phyloP scores from a whole-genome alignment of 2,888 invertebrate species.

The Eurytoma adleriae region DNA sequence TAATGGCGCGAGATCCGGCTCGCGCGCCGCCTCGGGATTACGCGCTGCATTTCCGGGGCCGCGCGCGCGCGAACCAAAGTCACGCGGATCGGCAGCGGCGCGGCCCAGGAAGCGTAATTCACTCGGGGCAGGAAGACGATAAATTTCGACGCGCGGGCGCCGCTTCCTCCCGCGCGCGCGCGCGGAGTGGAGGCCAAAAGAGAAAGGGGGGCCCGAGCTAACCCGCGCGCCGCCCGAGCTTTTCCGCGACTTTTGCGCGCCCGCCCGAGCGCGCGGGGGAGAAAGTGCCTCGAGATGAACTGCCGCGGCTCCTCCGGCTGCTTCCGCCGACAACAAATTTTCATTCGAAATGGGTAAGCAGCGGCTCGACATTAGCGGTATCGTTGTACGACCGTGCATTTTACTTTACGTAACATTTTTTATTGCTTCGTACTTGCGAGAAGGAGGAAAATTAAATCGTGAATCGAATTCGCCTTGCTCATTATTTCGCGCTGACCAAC shows the following conservation, averaged over 20 bases:
- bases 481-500: too few species aligned
- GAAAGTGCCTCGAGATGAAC: conserved; percentile 20
- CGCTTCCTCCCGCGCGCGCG: too few species aligned
- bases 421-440: too few species aligned
- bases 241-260: conserved; percentile 46
- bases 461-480: too few species aligned
- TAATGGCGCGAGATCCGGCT: conserved; percentile 40
- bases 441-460: too few species aligned
- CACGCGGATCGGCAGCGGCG: conserved; percentile 8
- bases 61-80: neutral
- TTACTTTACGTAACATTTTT: too few species aligned
- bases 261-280: neutral
- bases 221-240: neutral
- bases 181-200: too few species aligned
- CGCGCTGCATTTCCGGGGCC: conserved; percentile 24
- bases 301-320: neutral
- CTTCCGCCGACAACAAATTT: neutral
- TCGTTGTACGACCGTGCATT: too few species aligned
- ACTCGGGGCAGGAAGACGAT: conserved; percentile 55
- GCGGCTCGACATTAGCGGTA: too few species aligned
- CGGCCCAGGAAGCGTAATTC: conserved; percentile 54
- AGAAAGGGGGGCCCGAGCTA: too few species aligned
- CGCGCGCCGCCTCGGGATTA: conserved; percentile 40
- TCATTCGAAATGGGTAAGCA: neutral
- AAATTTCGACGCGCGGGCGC: conserved; percentile 43